Base-by-base conservation (phyloP, 2,797 vertebrate genomes). In the Gymnopithys bicolor region DNA sequence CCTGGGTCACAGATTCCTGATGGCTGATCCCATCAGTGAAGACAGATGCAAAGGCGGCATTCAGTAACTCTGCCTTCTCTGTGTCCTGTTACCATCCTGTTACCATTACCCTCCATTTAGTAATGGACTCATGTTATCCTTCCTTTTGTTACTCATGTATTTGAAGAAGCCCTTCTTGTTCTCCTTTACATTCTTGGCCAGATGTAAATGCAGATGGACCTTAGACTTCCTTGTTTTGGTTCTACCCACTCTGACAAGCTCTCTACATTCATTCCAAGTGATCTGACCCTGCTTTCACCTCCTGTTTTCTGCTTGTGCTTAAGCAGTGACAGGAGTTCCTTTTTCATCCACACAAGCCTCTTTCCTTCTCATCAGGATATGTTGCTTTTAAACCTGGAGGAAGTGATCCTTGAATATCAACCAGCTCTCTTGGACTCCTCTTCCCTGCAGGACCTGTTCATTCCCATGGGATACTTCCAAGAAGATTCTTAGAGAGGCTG, bases 11-110 rank as follows among this genome's bases (percentile, higher is more conserved):
- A 71, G 5, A 37, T 19, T 41, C 11, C 39, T 53, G n/a, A 30
- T 27, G 37, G 48, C 18, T 53, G 19, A 22, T 46, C n/a, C 18
- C 37, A 28, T 16, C 58, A 73, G 28, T 19, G 28, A 63, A 48
- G 23, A 55, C 3, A 3, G 37, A 24, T 16, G 37, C 3, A 5
- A n/a, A n/a, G 49, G 48, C 23, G 41, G 24, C 1, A 1, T n/a
- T 55, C 19, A 19, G 59, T 73, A 48, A 64, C 32, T 46, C 19
- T 19, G 19, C 23, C 33, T 30, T 30, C 19, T 56, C 16, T 1
- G 1, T 13, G 30, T 41, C n/a, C 12, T 64, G 28, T 56, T 30
- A 56, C 35, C 63, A 32, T 41, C n/a, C 12, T 64, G 28, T 56
- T 30, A 56, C 35, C 63, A 32, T 41, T 41, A 41, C 41, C 8